Evolutionary conservation across 1,140 invertebrate species (phyloP).

Genomic region (Condylostylus longicornis): DNA sequence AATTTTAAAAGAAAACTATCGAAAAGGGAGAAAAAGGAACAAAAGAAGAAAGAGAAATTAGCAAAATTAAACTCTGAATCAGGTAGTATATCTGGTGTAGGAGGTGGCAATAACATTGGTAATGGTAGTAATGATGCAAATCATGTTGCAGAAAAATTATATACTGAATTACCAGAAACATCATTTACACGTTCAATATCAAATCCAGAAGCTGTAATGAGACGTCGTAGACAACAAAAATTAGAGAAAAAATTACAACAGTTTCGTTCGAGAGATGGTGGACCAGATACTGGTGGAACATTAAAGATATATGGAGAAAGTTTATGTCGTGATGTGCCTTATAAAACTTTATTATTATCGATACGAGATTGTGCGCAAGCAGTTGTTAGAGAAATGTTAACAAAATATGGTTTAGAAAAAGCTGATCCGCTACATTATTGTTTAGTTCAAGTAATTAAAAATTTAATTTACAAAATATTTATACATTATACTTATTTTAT

Average conservation of each 20-base stretch:
- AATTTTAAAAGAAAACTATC: conserved; percentile 75
- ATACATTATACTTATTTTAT: background rate
- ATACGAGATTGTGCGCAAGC: conserved; percentile 79
- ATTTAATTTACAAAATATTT: background rate
- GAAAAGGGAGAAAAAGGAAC: conserved; percentile 96
- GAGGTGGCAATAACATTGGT: conserved; percentile 14
- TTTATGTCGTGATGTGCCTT: conserved; percentile 90
- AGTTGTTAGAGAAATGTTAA: conserved; percentile 90
- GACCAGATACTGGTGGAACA: conserved; percentile 85
- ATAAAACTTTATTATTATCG: conserved; percentile 92
- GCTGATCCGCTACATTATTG: conserved; percentile 83
- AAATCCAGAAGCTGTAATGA: conserved; percentile 98
- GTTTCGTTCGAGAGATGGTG: conserved; percentile 83
- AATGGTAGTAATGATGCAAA: conserved; percentile 56
- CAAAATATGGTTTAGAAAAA: conserved; percentile 88
- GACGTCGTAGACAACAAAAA: conserved; percentile 89
- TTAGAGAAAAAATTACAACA: conserved; percentile 93
- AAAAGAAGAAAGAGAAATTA: conserved; percentile 93
- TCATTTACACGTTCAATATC: conserved; percentile 97
- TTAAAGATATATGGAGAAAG: conserved; percentile 97
- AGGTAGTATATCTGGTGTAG: conserved; percentile 20
- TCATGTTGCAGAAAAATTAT: conserved; percentile 81
- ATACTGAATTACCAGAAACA: conserved; percentile 91
- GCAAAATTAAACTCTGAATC: conserved; percentile 66
- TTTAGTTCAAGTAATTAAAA: conserved; percentile 67